A percentile compares a stretch with the other conserved stretches of the same genome.
phyloP scores from a whole-genome alignment of 2,888 invertebrate genomes.

The Cephus pygmeus region DNA sequence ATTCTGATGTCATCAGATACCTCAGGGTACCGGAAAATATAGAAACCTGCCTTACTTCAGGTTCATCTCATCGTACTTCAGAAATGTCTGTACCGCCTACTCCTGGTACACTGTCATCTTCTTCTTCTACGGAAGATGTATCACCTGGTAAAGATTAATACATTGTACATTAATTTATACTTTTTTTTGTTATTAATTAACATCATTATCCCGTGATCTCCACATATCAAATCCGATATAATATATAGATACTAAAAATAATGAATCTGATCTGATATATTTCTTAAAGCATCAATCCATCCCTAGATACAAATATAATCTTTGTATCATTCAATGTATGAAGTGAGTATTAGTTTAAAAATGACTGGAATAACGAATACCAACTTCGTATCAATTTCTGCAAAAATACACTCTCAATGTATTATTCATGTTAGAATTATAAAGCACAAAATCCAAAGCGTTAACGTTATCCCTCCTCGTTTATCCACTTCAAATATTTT shows the following conservation, averaged over 20 bases:
- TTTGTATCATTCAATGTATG: background rate
- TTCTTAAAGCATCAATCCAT: background rate
- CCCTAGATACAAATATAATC: background rate
- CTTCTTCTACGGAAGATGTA: conserved; percentile 80
- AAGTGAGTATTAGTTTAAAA: background rate
- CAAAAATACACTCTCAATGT: background rate
- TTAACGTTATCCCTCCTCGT: background rate
- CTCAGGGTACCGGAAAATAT: conserved; percentile 64
- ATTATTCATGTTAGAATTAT: background rate
- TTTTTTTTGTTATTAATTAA: background rate
- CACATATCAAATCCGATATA: background rate
- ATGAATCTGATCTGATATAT: background rate
- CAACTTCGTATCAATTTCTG: background rate
- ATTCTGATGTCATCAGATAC: conserved; percentile 61
- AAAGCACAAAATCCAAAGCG: background rate
- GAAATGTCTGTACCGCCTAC: conserved; percentile 72
- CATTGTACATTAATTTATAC: background rate
- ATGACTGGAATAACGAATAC: background rate
- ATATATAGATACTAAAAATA: background rate
- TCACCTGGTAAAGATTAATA: conserved; percentile 58
- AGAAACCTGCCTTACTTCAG: conserved; percentile 48
- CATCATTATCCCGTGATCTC: no score
- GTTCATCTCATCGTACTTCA: conserved; percentile 46
- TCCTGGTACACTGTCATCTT: conserved; percentile 76
- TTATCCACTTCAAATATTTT: background rate